Percentiles rank a stretch among this genome's conserved stretches.
These are phyloP conservation scores for Haplochromis vanheusdeni DNA, from an alignment of 2,113 vertebrate species.

Conservation along the genomic window DNA sequence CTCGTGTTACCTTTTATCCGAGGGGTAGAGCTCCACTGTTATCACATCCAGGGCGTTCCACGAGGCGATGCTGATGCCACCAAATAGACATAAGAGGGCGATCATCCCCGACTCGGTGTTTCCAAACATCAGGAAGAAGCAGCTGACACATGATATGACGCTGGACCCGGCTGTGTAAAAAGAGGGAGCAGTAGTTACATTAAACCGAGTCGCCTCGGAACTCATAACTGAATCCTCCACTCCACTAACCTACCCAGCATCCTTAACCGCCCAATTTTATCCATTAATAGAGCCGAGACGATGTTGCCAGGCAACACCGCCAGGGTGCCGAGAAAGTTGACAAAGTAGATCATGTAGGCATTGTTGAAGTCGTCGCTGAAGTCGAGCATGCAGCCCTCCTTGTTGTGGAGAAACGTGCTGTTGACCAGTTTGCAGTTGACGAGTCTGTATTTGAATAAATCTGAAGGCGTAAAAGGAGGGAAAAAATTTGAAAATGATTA, in stretches of 20 bases:
- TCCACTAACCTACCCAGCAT: conserved; percentile 86
- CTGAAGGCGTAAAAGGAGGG: conserved; percentile 51
- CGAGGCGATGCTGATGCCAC: conserved; percentile 94
- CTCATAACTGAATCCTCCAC: not conserved
- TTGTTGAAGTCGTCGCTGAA: conserved; percentile 92
- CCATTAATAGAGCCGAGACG: conserved; percentile 93
- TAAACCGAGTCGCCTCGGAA: not conserved
- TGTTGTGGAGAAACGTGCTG: conserved; percentile 94
- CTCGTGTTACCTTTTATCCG: conserved; percentile 83
- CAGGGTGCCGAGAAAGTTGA: conserved; percentile 93
- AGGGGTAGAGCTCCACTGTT: conserved; percentile 95
- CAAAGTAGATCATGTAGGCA: conserved; percentile 98
- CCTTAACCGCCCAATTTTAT: conserved; percentile 93
- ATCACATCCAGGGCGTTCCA: conserved; percentile 95
- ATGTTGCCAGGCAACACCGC: conserved; percentile 95
- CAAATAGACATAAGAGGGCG: conserved; percentile 91
- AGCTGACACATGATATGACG: conserved; percentile 93
- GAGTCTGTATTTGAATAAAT: conserved; percentile 93
- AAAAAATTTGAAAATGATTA: not conserved
- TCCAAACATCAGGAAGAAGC: conserved; percentile 95
- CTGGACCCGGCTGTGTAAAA: conserved; percentile 84
- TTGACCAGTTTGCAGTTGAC: conserved; percentile 85
- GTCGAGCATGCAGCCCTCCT: conserved; percentile 93
- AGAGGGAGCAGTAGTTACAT: not conserved
- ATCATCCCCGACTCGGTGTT: conserved; percentile 98